phyloP scores from a whole-genome alignment of 2,888 invertebrate species.

The Serrognathus titanus region DNA sequence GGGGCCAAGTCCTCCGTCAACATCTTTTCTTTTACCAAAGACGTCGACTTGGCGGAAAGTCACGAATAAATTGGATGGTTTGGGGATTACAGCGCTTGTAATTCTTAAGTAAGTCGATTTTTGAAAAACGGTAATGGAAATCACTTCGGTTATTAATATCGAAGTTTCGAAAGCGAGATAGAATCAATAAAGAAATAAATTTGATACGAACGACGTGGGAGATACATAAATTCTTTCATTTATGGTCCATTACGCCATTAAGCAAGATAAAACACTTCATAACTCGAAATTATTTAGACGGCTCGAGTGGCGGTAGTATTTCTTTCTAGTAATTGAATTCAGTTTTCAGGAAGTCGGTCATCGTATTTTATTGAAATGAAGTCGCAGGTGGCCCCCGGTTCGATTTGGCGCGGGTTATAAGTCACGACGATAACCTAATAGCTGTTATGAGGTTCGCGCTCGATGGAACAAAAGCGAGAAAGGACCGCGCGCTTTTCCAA shows the following conservation, averaged over 20 bases:
- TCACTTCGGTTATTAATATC: background rate
- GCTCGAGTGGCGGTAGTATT: constrained; percentile 20
- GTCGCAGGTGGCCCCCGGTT: constrained; percentile 37
- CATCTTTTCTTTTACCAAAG: background rate
- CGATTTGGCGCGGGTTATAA: constrained; percentile 32
- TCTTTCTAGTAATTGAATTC: constrained; percentile 38
- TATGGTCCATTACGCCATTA: too few species aligned
- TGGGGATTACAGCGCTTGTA: too few species aligned
- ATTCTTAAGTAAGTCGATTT: too few species aligned
- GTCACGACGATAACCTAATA: constrained; percentile 41
- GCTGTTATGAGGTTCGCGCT: constrained; percentile 40
- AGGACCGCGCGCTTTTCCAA: constrained; percentile 25
- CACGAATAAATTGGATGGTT: too few species aligned
- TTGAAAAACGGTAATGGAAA: background rate
- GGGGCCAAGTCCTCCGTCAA: background rate
- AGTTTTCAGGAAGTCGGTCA: constrained; percentile 35
- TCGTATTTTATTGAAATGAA: constrained; percentile 45
- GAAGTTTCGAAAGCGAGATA: background rate
- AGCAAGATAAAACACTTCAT: too few species aligned
- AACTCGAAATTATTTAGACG: too few species aligned
- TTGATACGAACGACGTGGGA: background rate
- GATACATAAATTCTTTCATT: too few species aligned
- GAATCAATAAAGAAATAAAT: background rate
- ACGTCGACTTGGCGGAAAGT: too few species aligned
- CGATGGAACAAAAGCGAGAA: constrained; percentile 33